Base-by-base conservation (phyloP, 2,888 invertebrate species). In the Anthoptus insignis region DNA sequence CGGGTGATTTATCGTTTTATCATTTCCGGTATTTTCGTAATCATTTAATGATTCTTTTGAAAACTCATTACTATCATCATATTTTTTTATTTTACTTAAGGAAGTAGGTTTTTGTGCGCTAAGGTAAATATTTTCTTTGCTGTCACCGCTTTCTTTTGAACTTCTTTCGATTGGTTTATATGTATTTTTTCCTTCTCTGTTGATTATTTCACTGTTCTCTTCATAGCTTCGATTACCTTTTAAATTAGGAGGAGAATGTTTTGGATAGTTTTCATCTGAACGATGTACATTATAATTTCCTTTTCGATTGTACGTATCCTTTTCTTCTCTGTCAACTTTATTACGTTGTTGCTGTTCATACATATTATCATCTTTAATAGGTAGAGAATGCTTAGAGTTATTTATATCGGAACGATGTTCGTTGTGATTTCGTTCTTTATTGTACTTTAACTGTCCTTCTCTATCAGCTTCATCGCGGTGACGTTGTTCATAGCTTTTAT, bases 111-210 rank as follows among this genome's bases (percentile, higher is more conserved):
- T 65, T 57, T 59, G 66, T 49, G 65, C 60, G 8, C 47, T 47
- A 13, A 57, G 60, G 52, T 64, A 54, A 32, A 59, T 34, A 42
- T 65, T 76, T 72, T 81, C 78, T 61, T 65, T 67, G 61, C 69
- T 75, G 54, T 78, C 71, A 32, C 66, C 58, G 49, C 56, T 73
- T 65, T 78, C 74, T 64, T 77, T 73, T 52, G 57, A 54, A 11
- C 34, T 13, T 49, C 21, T 29, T 59, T 69, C 59, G 65, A 58
- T 39, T 59, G 59, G 16, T 59, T 67, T 50, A 27, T 63, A 42
- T 3, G 27, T 39, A 60, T 47, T 60, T 59, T 67, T 67, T 59
- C 56, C 42, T 58, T 1, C 45, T 45, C 64, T 57, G 2, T 57
- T 22, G n/a, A 27, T 5, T 76, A 68, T 49, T 67, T 75, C 42